These are phyloP conservation scores for Salvelinus sp. DNA, from an alignment of 2,113 vertebrate species.

Conservation along the genomic window DNA sequence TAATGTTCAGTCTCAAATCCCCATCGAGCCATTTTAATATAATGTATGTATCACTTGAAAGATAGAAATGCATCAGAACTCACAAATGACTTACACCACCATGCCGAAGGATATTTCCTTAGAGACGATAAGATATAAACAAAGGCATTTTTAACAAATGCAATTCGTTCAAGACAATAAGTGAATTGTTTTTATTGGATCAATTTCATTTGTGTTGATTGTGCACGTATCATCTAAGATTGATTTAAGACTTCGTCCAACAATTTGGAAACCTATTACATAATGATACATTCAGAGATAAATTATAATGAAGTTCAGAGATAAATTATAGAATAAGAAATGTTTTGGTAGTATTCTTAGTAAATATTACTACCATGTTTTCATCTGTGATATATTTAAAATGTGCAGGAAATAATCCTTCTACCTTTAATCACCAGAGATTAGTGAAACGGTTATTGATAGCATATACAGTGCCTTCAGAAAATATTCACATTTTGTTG, in stretches of 20 bases:
- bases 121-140: not conserved
- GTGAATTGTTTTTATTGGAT: not conserved
- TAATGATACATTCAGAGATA: not conserved
- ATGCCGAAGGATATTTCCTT: not conserved
- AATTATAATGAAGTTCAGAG: not conserved
- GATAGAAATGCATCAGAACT: not conserved
- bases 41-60: not conserved
- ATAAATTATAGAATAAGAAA: not conserved
- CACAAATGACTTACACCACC: not conserved
- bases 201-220: not conserved
- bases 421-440: too few relatives aligned
- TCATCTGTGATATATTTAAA: not conserved
- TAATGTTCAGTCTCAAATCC: not conserved
- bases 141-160: not conserved
- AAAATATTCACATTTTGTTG: too few relatives aligned
- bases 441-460: too few relatives aligned
- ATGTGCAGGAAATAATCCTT: not conserved
- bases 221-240: not conserved
- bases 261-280: not conserved
- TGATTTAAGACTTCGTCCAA: not conserved
- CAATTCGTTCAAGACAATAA: not conserved
- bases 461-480: not conserved
- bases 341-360: not conserved
- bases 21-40: too few relatives aligned
- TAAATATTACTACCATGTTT: not conserved